Percentiles rank a stretch among this genome's conserved stretches.
Conservation (phyloP, 2,888 invertebrate species). For the Tetheella fluctuosa region DNA sequence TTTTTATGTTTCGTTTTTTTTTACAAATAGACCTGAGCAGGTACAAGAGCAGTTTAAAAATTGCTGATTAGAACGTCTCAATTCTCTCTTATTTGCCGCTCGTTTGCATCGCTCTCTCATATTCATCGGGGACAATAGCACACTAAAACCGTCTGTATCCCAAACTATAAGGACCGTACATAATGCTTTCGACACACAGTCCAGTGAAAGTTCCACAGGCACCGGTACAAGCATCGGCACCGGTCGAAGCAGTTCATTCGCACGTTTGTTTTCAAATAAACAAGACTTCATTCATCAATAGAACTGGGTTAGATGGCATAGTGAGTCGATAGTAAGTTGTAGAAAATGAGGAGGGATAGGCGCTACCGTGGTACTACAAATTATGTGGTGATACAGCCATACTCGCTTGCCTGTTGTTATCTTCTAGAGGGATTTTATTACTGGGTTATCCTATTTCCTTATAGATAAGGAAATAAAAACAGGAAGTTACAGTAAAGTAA, state of each 20-base stretch:
- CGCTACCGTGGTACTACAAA: no score
- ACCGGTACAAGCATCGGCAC: conserved; percentile 14
- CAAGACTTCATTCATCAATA: not conserved
- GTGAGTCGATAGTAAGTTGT: no score
- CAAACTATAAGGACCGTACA: conserved; percentile 30
- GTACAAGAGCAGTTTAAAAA: no score
- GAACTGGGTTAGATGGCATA: not conserved
- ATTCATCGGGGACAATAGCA: conserved; percentile 21
- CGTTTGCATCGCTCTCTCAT: conserved; percentile 15
- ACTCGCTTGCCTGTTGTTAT: no score
- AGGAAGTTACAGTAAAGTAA: no score
- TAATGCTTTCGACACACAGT: conserved; percentile 42
- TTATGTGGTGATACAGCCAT: no score
- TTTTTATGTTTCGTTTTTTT: no score
- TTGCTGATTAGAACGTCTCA: not conserved
- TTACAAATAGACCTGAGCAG: no score
- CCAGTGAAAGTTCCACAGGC: conserved; percentile 37
- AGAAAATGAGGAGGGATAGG: no score
- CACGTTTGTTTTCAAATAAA: not conserved
- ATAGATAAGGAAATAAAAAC: no score
- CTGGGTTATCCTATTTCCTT: no score
- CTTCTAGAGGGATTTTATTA: no score
- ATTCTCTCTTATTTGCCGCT: not conserved
- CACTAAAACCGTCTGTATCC: conserved; percentile 22
- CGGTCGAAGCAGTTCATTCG: conserved; percentile 17